Percentiles rank a stretch among this genome's conserved stretches.
Evolutionary conservation across 2,113 vertebrate species (phyloP).

Genomic region (Pseudonaja textilis): DNA sequence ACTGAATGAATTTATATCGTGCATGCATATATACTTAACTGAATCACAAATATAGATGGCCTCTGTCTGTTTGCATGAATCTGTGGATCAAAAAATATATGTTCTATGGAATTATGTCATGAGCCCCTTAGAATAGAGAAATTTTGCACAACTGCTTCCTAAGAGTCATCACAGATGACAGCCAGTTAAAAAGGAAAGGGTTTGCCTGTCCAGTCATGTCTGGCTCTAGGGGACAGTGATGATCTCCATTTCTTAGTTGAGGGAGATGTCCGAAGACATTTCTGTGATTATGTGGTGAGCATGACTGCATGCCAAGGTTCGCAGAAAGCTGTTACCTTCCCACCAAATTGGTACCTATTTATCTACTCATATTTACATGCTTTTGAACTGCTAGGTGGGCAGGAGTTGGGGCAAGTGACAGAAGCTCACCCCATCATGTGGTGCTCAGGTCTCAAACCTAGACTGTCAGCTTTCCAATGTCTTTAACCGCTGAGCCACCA

Average conservation of each 20-base stretch:
- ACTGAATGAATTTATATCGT: background rate
- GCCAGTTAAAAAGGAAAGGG: background rate
- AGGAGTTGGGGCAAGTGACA: background rate
- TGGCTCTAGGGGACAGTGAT: background rate
- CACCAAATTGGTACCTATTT: background rate
- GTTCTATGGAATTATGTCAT: slow-evolving; percentile 55
- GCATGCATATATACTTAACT: background rate
- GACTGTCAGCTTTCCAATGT: background rate
- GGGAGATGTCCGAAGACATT: background rate
- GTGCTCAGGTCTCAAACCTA: background rate
- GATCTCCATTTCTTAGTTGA: background rate
- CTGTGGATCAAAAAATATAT: background rate
- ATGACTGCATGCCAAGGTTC: background rate
- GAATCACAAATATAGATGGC: background rate
- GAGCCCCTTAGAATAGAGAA: slow-evolving; percentile 65
- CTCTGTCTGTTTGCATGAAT: background rate
- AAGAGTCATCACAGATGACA: slow-evolving; percentile 60
- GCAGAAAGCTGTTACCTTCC: background rate
- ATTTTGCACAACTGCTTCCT: slow-evolving; percentile 65
- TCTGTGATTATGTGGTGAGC: background rate
- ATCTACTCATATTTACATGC: background rate
- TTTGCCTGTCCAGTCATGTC: background rate
- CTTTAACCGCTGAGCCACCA: background rate
- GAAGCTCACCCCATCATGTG: background rate
- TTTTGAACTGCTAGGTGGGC: background rate